phyloP scores from a whole-genome alignment of 2,797 vertebrate species.

The Channa striata region DNA sequence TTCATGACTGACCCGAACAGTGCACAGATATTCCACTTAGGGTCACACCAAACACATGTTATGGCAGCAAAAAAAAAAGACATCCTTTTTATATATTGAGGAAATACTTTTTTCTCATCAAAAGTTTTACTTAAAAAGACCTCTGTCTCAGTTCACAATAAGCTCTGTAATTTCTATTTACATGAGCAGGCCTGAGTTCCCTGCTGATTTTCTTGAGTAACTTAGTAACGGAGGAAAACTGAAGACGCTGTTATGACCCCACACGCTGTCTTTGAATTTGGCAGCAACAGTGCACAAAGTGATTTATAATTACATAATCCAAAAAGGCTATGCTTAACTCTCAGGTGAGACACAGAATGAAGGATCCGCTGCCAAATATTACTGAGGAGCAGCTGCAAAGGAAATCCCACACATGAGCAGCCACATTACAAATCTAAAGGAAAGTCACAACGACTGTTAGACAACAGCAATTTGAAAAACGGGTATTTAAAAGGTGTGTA shows the following conservation, averaged over 20 bases:
- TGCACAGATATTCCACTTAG: constrained; percentile 50
- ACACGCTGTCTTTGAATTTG: constrained; percentile 48
- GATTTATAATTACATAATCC: constrained; percentile 56
- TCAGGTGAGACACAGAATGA: constrained; percentile 44
- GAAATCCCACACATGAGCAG: constrained; percentile 42
- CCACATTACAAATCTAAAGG: constrained; percentile 5
- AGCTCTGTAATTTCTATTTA: constrained; percentile 26
- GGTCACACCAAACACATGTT: constrained; percentile 29
- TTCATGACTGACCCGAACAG: constrained; percentile 57
- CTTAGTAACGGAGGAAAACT: constrained; percentile 15
- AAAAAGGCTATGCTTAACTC: constrained; percentile 42
- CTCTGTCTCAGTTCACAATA: neutral
- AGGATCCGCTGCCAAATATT: constrained; percentile 21
- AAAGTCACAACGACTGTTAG: constrained; percentile 1
- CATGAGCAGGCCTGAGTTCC: neutral
- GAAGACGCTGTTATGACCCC: constrained; percentile 32
- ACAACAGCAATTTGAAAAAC: constrained; percentile 13
- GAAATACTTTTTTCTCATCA: constrained; percentile 13
- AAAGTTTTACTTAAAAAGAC: constrained; percentile 11
- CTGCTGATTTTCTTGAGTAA: constrained; percentile 24
- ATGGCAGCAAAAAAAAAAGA: constrained; percentile 7
- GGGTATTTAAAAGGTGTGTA: constrained; percentile 4
- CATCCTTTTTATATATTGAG: constrained; percentile 11
- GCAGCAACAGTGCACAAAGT: constrained; percentile 22
- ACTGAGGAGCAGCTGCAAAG: constrained; percentile 20